Conservation (phyloP, 53 echinoderm and acorn worm genomes). For the Echinarachnius parma region DNA sequence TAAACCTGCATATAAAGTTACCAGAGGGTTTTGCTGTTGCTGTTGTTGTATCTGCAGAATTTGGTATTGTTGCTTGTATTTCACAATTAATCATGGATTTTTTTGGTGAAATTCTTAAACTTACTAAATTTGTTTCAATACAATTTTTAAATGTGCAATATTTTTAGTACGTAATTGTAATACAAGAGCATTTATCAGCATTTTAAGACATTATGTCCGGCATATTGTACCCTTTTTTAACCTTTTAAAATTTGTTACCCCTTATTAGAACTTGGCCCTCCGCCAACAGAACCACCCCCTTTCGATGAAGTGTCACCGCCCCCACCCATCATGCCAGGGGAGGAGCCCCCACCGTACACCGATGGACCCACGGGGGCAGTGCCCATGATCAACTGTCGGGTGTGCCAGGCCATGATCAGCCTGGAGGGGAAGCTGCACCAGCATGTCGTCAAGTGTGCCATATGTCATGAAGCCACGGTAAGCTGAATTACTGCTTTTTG, state of each 20-base stretch:
- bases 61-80: too few relatives aligned
- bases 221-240: neutral
- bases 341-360: constrained; percentile 96
- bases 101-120: too few relatives aligned
- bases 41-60: too few relatives aligned
- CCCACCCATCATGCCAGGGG: constrained; percentile 86
- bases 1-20: too few relatives aligned
- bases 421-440: constrained; percentile 93
- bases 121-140: too few relatives aligned
- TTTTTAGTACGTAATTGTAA: too few relatives aligned
- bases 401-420: constrained; percentile 98
- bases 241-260: neutral
- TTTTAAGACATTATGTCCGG: neutral
- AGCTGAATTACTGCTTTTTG: too few relatives aligned
- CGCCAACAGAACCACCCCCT: constrained; percentile 45
- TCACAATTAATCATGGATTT: too few relatives aligned
- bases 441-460: constrained; percentile 92
- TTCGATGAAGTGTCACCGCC: constrained; percentile 60
- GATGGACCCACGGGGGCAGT: constrained; percentile 65
- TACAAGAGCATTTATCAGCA: too few relatives aligned
- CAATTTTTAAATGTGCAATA: too few relatives aligned
- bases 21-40: too few relatives aligned
- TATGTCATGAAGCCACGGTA: constrained; percentile 94
- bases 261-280: constrained; percentile 13
- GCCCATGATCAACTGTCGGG: constrained; percentile 99